Base-by-base conservation (phyloP, 2,797 vertebrate genomes). In the Galago senegalensis region DNA sequence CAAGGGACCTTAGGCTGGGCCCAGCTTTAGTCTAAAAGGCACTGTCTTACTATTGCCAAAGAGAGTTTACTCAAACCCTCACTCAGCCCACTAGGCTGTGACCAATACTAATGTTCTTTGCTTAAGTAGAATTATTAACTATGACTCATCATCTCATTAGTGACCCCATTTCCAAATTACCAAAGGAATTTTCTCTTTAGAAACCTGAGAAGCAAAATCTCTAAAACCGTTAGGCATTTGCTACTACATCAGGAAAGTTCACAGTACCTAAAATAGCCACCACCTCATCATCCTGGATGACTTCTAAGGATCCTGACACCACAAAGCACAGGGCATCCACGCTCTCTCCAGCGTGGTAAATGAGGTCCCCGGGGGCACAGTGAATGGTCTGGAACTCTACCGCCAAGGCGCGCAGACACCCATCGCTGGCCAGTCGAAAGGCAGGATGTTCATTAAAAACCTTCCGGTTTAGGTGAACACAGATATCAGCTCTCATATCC, bases 281-380 rank as follows among this genome's bases (percentile, higher is more conserved):
- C 98, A 99, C 99, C 98, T 99, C 99, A 0, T 99, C 99, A 60
- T 99, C 99, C 98, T 99, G 99, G 98, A 99, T 99, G 98, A 99
- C 99, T 97, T 99, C 99, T 23, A 99, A 98, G 84, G 99, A 99
- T 63, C 99, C 99, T 0, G 99, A 99, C 95, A 99, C 99, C 7
- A 99, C 99, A 34, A 99, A 99, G 99, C 99, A 99, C 70, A 99
- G 99, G 13, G 99, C 99, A 95, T 99, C 99, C 0, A 99, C 99
- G 0, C 99, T 99, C 97, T 99, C 99, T 40, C 99, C 99, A 1
- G 99, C 99, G 0, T 99, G 99, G 98, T 99, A 99, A 98, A 99
- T 99, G 98, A 99, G 99, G 98, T 99, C 99, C 18, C 99, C 99
- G 0, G 99, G 99, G 58, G 99, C 99, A 0, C 99, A 99, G 97